These are phyloP conservation scores for Agrochola macilenta DNA, from an alignment of 2,888 invertebrate genomes.

Conservation along the genomic window DNA sequence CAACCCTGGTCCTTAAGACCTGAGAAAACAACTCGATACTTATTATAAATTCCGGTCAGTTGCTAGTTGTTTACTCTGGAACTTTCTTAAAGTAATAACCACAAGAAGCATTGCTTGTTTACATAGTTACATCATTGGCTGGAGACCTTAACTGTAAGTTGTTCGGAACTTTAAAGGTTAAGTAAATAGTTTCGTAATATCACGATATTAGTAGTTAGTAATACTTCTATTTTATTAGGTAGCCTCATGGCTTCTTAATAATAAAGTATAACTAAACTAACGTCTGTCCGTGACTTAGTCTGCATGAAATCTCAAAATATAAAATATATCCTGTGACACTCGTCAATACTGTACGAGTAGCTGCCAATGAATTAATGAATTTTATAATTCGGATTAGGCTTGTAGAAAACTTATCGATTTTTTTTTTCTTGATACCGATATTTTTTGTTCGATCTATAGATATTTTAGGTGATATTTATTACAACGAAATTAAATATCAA, in stretches of 20 bases:
- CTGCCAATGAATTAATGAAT: too few species aligned
- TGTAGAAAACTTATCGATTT: too few species aligned
- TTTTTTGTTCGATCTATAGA: too few species aligned
- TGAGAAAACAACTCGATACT: constrained; percentile 38
- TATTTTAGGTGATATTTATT: too few species aligned
- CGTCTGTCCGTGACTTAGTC: not conserved
- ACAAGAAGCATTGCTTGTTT: constrained; percentile 34
- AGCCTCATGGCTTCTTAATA: too few species aligned
- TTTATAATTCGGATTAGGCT: too few species aligned
- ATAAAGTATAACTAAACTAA: not conserved
- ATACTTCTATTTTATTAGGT: not conserved
- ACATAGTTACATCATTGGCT: constrained; percentile 29
- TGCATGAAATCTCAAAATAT: not conserved
- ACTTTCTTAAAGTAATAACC: constrained; percentile 23
- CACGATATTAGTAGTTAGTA: not conserved
- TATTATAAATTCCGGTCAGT: constrained; percentile 55
- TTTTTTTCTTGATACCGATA: too few species aligned
- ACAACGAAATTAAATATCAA: too few species aligned
- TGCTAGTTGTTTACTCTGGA: constrained; percentile 35
- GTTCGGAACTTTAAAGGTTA: constrained; percentile 11
- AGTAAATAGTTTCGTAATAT: constrained; percentile 6
- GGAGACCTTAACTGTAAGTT: not conserved
- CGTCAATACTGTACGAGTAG: too few species aligned
- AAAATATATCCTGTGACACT: not conserved
- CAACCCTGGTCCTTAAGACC: not conserved